Conservation (phyloP, 2,113 vertebrate species). For the Halichoeres trimaculatus region DNA sequence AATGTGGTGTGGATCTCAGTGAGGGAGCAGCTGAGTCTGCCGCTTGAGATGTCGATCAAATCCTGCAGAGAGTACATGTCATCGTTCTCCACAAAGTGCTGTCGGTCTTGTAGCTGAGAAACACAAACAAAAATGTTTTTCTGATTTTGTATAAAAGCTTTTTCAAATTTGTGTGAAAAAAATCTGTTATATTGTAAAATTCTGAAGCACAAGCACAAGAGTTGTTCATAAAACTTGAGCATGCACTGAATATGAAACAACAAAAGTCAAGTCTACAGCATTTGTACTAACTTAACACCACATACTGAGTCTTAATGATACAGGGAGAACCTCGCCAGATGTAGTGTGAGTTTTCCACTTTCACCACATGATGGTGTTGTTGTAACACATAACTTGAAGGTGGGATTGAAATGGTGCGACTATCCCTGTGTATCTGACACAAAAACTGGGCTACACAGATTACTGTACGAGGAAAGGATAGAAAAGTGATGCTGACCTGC, state of each 20-base stretch:
- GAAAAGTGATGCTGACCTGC: conserved; percentile 83
- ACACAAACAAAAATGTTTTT: background rate
- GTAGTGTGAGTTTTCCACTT: background rate
- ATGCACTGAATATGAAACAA: background rate
- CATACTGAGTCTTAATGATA: background rate
- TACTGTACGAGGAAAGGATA: too few species aligned
- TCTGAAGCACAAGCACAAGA: background rate
- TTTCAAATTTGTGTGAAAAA: background rate
- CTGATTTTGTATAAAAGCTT: background rate
- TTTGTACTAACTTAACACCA: background rate
- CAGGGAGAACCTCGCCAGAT: background rate
- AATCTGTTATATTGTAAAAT: too few species aligned
- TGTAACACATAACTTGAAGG: background rate
- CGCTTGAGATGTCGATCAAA: conserved; percentile 91
- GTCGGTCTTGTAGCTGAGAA: conserved; percentile 93
- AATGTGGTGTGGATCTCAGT: conserved; percentile 97
- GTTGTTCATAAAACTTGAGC: background rate
- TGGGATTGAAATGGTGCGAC: background rate
- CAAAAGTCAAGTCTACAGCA: background rate
- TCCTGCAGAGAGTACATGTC: conserved; percentile 99
- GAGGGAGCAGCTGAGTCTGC: conserved; percentile 92
- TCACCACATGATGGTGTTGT: conserved; percentile 55
- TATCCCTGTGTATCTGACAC: too few species aligned
- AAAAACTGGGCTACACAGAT: background rate
- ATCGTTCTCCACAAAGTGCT: conserved; percentile 98